Evolutionary conservation across 2,797 vertebrate species (phyloP).

Genomic region (Menidia menidia): DNA sequence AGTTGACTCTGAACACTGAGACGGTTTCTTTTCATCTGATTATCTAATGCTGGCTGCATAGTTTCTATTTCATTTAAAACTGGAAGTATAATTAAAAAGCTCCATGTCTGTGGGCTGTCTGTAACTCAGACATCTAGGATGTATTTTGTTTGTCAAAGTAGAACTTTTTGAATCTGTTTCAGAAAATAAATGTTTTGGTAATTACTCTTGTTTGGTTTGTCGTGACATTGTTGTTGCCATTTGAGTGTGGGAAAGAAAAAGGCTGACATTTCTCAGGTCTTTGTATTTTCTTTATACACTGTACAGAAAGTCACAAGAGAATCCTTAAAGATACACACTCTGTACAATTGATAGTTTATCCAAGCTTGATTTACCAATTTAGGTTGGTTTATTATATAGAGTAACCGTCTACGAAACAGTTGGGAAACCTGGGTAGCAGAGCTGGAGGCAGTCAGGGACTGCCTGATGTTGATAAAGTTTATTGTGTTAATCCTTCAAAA

Average conservation of each 20-base stretch:
- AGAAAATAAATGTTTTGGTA: not conserved
- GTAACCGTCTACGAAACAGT: slow-evolving; percentile 58
- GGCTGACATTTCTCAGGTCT: slow-evolving; percentile 42
- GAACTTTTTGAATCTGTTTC: not conserved
- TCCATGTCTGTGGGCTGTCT: not conserved
- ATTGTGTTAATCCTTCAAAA: slow-evolving; percentile 49
- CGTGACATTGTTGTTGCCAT: not conserved
- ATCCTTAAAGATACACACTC: slow-evolving; percentile 86
- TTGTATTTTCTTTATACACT: slow-evolving; percentile 83
- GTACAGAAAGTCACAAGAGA: slow-evolving; percentile 79
- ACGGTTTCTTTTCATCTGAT: not conserved
- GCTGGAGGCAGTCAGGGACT: slow-evolving; percentile 24
- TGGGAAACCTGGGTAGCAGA: slow-evolving; percentile 28
- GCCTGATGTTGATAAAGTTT: slow-evolving; percentile 41
- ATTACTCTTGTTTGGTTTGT: too few relatives aligned
- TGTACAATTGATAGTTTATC: slow-evolving; percentile 86
- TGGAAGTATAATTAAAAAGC: not conserved
- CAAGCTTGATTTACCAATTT: slow-evolving; percentile 83
- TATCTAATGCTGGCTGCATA: too few relatives aligned
- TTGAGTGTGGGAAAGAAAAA: slow-evolving; percentile 16
- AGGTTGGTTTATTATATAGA: slow-evolving; percentile 73
- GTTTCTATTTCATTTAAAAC: too few relatives aligned
- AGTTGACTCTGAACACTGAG: too few relatives aligned
- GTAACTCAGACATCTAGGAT: not conserved
- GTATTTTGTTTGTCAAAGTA: not conserved